Percentiles rank a stretch among this genome's conserved stretches.
Conservation (phyloP, 2,797 vertebrate genomes). For the Manis pentadactyla region DNA sequence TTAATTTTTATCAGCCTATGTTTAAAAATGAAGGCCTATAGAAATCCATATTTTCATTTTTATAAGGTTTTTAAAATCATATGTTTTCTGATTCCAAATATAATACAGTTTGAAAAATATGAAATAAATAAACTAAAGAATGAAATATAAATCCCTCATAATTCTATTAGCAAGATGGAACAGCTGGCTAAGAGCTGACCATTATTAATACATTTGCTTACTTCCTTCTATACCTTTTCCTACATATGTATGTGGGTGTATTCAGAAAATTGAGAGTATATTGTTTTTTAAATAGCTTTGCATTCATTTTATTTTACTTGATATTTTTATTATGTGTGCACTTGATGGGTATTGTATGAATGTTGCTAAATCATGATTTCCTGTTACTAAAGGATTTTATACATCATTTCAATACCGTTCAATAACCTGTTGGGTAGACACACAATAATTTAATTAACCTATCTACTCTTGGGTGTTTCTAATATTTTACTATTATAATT, state of each 20-base stretch:
- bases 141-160: not conserved
- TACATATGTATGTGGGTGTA: not conserved
- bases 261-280: not conserved
- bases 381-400: not conserved
- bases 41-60: not conserved
- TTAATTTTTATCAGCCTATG: not conserved
- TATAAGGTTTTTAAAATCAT: not conserved
- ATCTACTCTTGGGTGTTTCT: not conserved
- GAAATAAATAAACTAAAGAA: not conserved
- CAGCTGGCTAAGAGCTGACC: not conserved
- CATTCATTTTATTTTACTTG: not conserved
- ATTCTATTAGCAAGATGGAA: not conserved
- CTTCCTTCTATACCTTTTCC: not conserved
- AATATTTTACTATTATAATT: constrained; percentile 25
- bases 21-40: not conserved
- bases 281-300: not conserved
- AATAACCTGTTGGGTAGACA: not conserved
- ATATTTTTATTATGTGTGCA: not conserved
- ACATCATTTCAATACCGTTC: not conserved
- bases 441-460: constrained; percentile 9
- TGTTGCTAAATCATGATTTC: not conserved
- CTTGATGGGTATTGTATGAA: not conserved
- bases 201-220: not conserved
- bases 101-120: not conserved
- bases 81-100: not conserved